Percentiles rank a stretch among this genome's conserved stretches.
These are phyloP conservation scores for Myopa tessellatipennis DNA, from an alignment of 2,888 invertebrate species.

Conservation along the genomic window DNA sequence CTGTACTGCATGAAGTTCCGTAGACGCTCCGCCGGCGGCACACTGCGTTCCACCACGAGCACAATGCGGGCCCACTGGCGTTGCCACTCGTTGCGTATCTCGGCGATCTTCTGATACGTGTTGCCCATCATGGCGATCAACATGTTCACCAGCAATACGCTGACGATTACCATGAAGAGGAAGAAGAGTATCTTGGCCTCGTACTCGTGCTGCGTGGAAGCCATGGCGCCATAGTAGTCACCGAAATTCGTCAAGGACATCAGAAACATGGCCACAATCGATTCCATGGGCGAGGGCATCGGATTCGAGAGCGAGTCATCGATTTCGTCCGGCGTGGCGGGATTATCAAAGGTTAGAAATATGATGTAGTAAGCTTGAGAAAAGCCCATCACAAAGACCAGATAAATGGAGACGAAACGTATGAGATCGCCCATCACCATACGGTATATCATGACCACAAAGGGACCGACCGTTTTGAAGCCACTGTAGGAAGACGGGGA, in stretches of 20 bases:
- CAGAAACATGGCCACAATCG: conserved; percentile 97
- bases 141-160: conserved; percentile 95
- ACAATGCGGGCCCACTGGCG: conserved; percentile 98
- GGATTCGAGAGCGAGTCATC: conserved; percentile 87
- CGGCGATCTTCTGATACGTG: conserved; percentile 97
- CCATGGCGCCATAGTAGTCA: conserved; percentile 92
- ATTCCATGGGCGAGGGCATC: conserved; percentile 92
- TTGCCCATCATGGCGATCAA: conserved; percentile 99
- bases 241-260: conserved; percentile 98
- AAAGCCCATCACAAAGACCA: conserved; percentile 95
- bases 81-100: conserved; percentile 98
- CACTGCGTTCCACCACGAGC: conserved; percentile 95
- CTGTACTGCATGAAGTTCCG: conserved; percentile 91
- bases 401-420: conserved; percentile 94
- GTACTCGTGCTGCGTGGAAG: conserved; percentile 86
- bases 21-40: conserved; percentile 87
- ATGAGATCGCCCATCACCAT: conserved; percentile 97
- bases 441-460: conserved; percentile 99
- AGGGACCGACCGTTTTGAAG: conserved; percentile 97
- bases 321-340: conserved; percentile 82
- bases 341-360: conserved; percentile 88
- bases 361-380: conserved; percentile 96
- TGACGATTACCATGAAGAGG: conserved; percentile 97
- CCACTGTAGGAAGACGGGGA: conserved; percentile 74
- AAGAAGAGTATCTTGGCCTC: conserved; percentile 94